Evolutionary conservation across 2,113 vertebrate genomes (phyloP), one percentile per base, ranked within the genome.

Genomic region (Xiphias gladius): DNA sequence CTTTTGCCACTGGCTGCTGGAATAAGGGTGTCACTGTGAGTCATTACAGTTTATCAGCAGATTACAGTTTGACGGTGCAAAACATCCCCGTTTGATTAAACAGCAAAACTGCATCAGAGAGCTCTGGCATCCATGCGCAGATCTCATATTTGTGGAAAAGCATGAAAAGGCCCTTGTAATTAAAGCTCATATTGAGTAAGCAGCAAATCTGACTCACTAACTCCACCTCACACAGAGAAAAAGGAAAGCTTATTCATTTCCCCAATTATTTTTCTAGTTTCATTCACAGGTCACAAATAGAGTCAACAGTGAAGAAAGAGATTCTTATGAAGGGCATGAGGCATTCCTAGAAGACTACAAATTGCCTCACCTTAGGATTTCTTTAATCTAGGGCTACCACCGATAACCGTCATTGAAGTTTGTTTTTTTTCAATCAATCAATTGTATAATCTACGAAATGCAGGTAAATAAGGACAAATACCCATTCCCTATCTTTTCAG

Each of bases 261-360:
- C 43, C 4, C 24, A 5, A 3, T 50, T 30, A 13, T 32, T 64
- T 48, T 39, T 24, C 17, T 10, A 22, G 7, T 3, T 30, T 54
- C 4, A 7, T 48, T 19, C 28, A 59, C 0, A 30, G 16, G 9
- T 67, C 39, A 59, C 2, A 9, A 6, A 13, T 3, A 2, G 4
- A 10, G 41, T 84, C 7, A 14, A 52, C 3, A 1, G 0, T 79
- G 50, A 66, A 0, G 37, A 41, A 83, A 76, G 16, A 9, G 0
- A 67, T 88, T 85, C 67, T 70, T 39, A 7, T 35, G 66, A 73
- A 83, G 7, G 2, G 20, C 2, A 7, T 2, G 30, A 63, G 30
- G 5, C 55, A 39, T 39, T 39, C 22, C 57, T 5, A 4, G 16
- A 35, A 35, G 32, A 6, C 32, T 35, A 35, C 3, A 35, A 35